Conservation (phyloP, 2,797 vertebrate species). For the Monodelphis domestica region DNA sequence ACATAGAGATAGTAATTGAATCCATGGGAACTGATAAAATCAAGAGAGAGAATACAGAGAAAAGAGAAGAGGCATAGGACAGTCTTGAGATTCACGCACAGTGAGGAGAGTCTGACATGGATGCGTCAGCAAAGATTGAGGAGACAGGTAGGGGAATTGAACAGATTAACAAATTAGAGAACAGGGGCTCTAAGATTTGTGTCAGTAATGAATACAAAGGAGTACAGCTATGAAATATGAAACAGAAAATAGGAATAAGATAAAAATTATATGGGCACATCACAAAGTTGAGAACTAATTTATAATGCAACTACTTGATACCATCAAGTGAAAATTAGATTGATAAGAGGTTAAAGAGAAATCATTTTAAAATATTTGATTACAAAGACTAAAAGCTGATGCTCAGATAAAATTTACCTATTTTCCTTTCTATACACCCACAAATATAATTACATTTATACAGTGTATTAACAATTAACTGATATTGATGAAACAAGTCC, state of each 20-base stretch:
- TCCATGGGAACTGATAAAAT: neutral
- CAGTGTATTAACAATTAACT: neutral
- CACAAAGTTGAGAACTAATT: neutral
- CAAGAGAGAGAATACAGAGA: neutral
- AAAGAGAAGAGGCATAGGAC: neutral
- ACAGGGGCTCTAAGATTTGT: neutral
- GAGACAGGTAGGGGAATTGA: neutral
- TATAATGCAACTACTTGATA: neutral
- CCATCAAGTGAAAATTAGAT: neutral
- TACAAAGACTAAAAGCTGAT: neutral
- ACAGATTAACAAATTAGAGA: neutral
- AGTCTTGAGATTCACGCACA: neutral
- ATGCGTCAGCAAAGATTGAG: neutral
- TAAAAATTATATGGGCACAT: neutral
- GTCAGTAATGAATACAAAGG: neutral
- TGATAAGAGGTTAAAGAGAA: neutral
- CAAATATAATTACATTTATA: neutral
- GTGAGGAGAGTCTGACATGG: neutral
- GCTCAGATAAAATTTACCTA: neutral
- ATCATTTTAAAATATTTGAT: neutral
- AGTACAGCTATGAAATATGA: neutral
- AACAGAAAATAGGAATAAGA: neutral
- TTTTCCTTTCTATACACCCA: neutral
- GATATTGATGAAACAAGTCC: neutral
- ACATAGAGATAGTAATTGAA: neutral